These are phyloP conservation scores for Cardiocondyla obscurior DNA, from an alignment of 1,140 invertebrate genomes.

Conservation along the genomic window DNA sequence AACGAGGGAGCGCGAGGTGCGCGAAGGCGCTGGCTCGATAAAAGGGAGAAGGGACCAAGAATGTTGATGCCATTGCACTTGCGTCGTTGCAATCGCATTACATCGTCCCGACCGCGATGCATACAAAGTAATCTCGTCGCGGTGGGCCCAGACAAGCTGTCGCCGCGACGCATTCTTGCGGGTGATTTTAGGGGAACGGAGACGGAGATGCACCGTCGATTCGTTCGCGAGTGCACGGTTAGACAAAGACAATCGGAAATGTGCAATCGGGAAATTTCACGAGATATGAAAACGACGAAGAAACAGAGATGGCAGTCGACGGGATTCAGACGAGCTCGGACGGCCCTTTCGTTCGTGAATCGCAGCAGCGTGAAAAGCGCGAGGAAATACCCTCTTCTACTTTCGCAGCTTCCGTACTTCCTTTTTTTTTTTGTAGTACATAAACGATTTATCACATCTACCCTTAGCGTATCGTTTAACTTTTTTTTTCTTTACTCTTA, in stretches of 20 bases:
- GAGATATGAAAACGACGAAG: not conserved
- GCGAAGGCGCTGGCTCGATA: not conserved
- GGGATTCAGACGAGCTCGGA: not conserved
- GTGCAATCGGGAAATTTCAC: conserved; percentile 25
- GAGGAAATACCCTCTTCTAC: not conserved
- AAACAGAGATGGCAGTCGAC: not conserved
- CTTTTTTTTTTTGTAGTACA: not conserved
- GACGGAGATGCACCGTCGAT: not conserved
- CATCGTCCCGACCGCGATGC: conserved; percentile 66
- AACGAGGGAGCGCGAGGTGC: not conserved
- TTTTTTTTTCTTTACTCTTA: not conserved
- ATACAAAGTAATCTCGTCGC: conserved; percentile 73
- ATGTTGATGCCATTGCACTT: conserved; percentile 61
- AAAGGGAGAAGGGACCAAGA: not conserved
- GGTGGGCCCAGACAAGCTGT: conserved; percentile 65
- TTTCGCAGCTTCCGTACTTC: not conserved
- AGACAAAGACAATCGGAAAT: conserved; percentile 19
- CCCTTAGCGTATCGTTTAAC: not conserved
- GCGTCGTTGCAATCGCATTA: conserved; percentile 64
- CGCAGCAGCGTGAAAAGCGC: not conserved
- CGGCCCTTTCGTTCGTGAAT: not conserved
- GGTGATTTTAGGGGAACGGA: conserved; percentile 19
- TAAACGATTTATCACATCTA: conserved; percentile 9
- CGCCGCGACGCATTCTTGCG: conserved; percentile 48
- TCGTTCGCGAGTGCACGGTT: conserved; percentile 2